Conservation (phyloP, 2,113 vertebrate genomes). For the Petrocephalus zakoni region DNA sequence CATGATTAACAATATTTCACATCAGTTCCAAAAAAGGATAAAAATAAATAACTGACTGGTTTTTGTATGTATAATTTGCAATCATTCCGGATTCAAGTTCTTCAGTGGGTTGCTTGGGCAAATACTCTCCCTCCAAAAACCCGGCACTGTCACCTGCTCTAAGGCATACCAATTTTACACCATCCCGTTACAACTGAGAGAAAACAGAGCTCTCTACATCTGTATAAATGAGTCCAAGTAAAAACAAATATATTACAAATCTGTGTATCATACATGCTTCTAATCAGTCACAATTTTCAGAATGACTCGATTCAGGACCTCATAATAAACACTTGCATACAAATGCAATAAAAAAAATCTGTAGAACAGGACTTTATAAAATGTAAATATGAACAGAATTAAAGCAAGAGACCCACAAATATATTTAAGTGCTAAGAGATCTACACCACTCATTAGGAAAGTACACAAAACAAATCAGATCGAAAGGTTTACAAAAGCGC, state of each 20-base stretch:
- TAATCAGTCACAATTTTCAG: background rate
- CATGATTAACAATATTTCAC: background rate
- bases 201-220: background rate
- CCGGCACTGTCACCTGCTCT: background rate
- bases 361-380: background rate
- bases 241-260: background rate
- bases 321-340: conserved; percentile 15
- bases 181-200: background rate
- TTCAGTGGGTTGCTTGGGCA: background rate
- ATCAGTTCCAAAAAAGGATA: background rate
- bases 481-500: background rate
- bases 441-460: background rate
- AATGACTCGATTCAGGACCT: background rate
- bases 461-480: background rate
- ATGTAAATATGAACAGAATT: background rate
- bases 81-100: background rate
- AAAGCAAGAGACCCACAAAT: background rate
- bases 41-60: background rate
- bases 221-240: conserved; percentile 1
- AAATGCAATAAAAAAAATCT: conserved; percentile 11
- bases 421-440: background rate
- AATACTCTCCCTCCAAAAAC: background rate
- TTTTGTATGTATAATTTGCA: background rate
- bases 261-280: background rate
- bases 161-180: background rate